Conservation (phyloP, 2,113 vertebrate species). For the Sinocyclocheilus anshuiensis region DNA sequence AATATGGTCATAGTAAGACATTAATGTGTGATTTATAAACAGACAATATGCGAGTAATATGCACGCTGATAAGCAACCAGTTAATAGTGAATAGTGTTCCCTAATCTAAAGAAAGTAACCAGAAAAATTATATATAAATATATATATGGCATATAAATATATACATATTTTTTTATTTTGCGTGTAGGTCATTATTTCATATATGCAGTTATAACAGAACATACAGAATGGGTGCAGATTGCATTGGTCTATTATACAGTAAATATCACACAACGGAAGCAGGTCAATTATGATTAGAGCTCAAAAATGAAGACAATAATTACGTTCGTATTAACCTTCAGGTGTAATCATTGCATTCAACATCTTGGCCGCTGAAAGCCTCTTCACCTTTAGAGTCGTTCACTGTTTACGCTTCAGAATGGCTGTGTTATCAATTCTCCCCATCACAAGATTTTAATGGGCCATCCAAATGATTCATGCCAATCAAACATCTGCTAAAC, state of each 20-base stretch:
- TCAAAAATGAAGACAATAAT: slow-evolving; percentile 4
- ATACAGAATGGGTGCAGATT: not conserved
- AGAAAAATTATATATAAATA: too few species aligned
- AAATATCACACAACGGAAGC: not conserved
- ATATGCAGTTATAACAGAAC: not conserved
- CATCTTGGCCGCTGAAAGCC: slow-evolving; percentile 17
- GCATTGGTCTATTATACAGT: not conserved
- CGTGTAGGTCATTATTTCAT: too few species aligned
- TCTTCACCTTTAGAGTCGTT: slow-evolving; percentile 66
- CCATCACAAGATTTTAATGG: slow-evolving; percentile 75
- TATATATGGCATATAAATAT: too few species aligned
- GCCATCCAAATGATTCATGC: slow-evolving; percentile 75
- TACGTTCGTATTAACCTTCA: slow-evolving; percentile 10
- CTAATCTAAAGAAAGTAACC: too few species aligned
- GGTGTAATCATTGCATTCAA: slow-evolving; percentile 16
- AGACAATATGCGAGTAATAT: too few species aligned
- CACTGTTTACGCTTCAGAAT: slow-evolving; percentile 65
- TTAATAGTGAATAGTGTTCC: too few species aligned
- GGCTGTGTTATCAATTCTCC: slow-evolving; percentile 66
- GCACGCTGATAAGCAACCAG: too few species aligned
- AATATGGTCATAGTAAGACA: too few species aligned
- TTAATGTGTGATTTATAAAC: too few species aligned
- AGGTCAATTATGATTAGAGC: slow-evolving; percentile 10
- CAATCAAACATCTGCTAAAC: slow-evolving; percentile 72
- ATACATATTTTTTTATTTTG: too few species aligned